Evolutionary conservation across 1,140 invertebrate species (phyloP).

Genomic region (Papilio aristodemus): DNA sequence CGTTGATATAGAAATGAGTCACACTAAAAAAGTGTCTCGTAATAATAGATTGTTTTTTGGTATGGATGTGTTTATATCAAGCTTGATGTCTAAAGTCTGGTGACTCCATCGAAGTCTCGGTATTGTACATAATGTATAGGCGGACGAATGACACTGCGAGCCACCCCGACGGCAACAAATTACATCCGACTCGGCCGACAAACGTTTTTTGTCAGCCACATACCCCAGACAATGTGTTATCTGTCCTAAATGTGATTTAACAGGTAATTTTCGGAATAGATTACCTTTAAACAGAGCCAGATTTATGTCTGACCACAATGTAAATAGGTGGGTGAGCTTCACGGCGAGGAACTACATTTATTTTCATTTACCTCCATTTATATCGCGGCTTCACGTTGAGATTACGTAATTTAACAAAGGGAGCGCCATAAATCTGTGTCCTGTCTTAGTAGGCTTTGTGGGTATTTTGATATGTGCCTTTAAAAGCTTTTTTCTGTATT

Average conservation of each 20-base stretch:
- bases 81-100: constrained; percentile 40
- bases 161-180: constrained; percentile 75
- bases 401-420: constrained; percentile 80
- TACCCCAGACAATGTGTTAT: constrained; percentile 73
- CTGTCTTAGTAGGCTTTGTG: constrained; percentile 80
- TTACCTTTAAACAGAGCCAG: constrained; percentile 68
- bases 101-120: constrained; percentile 41
- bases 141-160: constrained; percentile 60
- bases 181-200: constrained; percentile 61
- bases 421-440: constrained; percentile 75
- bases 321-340: constrained; percentile 74
- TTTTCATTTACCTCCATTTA: constrained; percentile 79
- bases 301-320: constrained; percentile 69
- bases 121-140: constrained; percentile 61
- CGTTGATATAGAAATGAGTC: constrained; percentile 2
- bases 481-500: constrained; percentile 81
- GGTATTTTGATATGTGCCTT: constrained; percentile 80
- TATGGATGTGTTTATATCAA: not conserved
- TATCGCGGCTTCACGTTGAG: constrained; percentile 77
- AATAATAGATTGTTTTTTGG: not conserved
- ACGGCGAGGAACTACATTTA: constrained; percentile 79
- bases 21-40: not conserved
- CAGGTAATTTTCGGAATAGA: constrained; percentile 77
- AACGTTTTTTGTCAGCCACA: constrained; percentile 69
- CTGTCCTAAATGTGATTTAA: constrained; percentile 78